Evolutionary conservation across 1,140 invertebrate genomes (phyloP).

Genomic region (Halictus rubicundus): DNA sequence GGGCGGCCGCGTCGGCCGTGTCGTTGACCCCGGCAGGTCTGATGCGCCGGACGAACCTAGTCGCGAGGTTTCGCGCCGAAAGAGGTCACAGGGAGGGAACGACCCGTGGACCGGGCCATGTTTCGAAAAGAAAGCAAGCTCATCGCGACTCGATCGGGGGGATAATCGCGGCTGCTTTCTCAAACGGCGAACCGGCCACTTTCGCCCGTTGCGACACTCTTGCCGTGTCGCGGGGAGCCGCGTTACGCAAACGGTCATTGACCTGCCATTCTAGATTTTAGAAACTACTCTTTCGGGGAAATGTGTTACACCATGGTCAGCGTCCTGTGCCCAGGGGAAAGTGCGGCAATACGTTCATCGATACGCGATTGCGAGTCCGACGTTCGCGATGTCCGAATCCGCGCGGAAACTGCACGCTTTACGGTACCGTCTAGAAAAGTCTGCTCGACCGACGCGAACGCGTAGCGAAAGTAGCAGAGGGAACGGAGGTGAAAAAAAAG

Average conservation of each 20-base stretch:
- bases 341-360: not conserved
- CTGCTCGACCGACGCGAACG: not conserved
- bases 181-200: constrained; percentile 70
- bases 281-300: constrained; percentile 43
- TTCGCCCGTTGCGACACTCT: constrained; percentile 77
- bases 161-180: constrained; percentile 74
- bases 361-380: too few species aligned
- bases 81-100: not conserved
- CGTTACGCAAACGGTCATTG: constrained; percentile 78
- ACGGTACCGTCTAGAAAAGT: too few species aligned
- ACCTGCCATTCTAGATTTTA: constrained; percentile 75
- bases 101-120: constrained; percentile 21
- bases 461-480: not conserved
- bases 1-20: constrained; percentile 31
- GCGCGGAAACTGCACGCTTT: too few species aligned
- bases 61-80: constrained; percentile 26
- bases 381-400: too few species aligned
- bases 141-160: constrained; percentile 23
- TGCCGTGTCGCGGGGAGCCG: constrained; percentile 56
- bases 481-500: constrained; percentile 1
- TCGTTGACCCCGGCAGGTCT: constrained; percentile 52
- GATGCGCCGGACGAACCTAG: constrained; percentile 35
- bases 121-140: constrained; percentile 59
- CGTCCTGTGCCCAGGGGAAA: not conserved
- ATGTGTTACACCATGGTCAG: not conserved